Conservation (phyloP, 2,113 vertebrate genomes). For the Alaudala cheleensis region DNA sequence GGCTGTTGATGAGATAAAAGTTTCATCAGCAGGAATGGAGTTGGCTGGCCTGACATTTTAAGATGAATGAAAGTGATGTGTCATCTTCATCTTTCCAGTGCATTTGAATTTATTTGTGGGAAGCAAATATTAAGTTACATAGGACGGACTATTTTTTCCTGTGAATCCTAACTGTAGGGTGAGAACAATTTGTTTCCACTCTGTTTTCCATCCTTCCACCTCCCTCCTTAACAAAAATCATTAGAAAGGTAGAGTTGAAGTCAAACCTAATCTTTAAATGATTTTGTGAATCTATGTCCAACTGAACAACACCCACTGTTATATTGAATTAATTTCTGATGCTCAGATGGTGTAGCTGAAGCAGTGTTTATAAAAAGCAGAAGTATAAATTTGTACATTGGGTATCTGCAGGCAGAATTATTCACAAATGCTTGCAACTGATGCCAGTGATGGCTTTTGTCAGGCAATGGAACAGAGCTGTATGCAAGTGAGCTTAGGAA, state of each 20-base stretch:
- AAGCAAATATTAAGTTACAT: slow-evolving; percentile 22
- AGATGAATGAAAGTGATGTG: neutral
- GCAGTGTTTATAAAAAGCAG: slow-evolving; percentile 21
- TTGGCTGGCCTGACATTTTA: neutral
- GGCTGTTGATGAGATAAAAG: neutral
- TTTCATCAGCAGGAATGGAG: neutral
- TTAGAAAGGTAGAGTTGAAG: neutral
- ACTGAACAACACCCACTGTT: neutral
- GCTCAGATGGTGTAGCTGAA: slow-evolving; percentile 12
- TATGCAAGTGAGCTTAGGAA: neutral
- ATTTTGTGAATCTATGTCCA: neutral
- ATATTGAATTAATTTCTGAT: slow-evolving; percentile 16
- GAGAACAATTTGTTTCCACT: neutral
- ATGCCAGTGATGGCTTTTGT: neutral
- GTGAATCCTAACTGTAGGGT: neutral
- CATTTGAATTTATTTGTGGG: slow-evolving; percentile 24
- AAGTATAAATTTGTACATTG: neutral
- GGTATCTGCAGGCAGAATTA: slow-evolving; percentile 4
- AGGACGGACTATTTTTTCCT: neutral
- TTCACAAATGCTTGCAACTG: neutral
- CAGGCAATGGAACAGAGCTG: neutral
- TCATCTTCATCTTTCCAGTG: neutral
- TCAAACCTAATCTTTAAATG: neutral
- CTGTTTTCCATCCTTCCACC: neutral
- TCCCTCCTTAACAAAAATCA: neutral